Percentiles rank a stretch among this genome's conserved stretches.
phyloP scores from a whole-genome alignment of 2,797 vertebrate genomes.

The Cyclura pinguis region DNA sequence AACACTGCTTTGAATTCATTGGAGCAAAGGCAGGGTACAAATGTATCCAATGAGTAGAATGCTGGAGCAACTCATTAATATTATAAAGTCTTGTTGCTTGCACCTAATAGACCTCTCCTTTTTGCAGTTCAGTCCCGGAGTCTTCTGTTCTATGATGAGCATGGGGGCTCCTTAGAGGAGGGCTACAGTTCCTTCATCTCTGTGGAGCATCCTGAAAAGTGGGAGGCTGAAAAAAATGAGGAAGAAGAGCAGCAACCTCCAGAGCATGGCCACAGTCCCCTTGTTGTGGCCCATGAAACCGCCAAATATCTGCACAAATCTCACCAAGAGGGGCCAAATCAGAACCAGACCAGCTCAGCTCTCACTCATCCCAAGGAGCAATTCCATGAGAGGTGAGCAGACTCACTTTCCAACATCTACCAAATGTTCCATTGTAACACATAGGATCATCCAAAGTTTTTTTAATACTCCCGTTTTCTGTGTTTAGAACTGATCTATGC shows the following conservation, averaged over 20 bases:
- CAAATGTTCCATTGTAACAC: not conserved
- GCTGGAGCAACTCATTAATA: not conserved
- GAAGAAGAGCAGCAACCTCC: constrained; percentile 73
- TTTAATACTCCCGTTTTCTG: not conserved
- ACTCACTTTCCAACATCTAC: not conserved
- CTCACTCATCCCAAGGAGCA: constrained; percentile 77
- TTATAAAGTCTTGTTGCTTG: not conserved
- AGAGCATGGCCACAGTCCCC: constrained; percentile 65
- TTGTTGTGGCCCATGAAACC: constrained; percentile 82
- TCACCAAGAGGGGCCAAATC: constrained; percentile 72
- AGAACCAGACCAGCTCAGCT: constrained; percentile 80
- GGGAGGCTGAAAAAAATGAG: constrained; percentile 80
- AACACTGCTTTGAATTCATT: not conserved
- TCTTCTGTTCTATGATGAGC: constrained; percentile 95
- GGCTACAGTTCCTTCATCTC: constrained; percentile 81
- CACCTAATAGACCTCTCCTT: constrained; percentile 52
- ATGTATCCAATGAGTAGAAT: not conserved
- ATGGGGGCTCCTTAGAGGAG: constrained; percentile 87
- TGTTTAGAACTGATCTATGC: constrained; percentile 11
- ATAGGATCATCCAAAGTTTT: not conserved
- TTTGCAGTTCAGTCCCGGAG: constrained; percentile 94
- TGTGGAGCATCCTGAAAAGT: constrained; percentile 83
- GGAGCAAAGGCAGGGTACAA: not conserved
- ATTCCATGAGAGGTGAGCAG: constrained; percentile 78
- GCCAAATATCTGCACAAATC: constrained; percentile 87